Evolutionary conservation across 2,113 vertebrate genomes (phyloP).

Genomic region (Corapipo altera): DNA sequence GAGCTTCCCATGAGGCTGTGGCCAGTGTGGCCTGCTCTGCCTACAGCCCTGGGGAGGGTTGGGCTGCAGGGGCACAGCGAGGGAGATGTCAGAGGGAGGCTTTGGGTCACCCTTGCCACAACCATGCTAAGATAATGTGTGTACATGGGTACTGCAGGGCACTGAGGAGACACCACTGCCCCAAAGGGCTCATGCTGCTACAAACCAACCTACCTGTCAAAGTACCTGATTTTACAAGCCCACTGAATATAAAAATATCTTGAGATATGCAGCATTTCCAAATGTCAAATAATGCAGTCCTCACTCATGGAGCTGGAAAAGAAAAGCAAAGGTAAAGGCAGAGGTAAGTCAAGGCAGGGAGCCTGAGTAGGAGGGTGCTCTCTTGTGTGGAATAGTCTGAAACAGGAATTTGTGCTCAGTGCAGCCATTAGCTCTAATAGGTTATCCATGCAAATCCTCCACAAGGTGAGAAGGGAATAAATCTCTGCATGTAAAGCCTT

Average conservation of each 20-base stretch:
- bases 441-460: conserved; percentile 50
- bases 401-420: neutral
- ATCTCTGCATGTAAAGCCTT: neutral
- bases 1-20: rapidly evolving
- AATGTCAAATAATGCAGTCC: neutral
- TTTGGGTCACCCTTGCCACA: neutral
- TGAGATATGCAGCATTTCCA: neutral
- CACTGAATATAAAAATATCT: neutral
- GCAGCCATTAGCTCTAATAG: neutral
- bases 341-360: neutral
- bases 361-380: neutral
- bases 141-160: rapidly evolving
- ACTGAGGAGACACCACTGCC: neutral
- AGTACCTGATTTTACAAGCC: neutral
- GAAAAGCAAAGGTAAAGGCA: neutral
- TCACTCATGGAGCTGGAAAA: neutral
- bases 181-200: neutral
- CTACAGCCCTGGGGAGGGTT: neutral
- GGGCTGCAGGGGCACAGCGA: neutral
- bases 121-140: neutral
- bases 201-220: neutral
- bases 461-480: neutral
- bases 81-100: neutral
- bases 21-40: neutral
- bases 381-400: neutral